Base-by-base conservation (phyloP, 1,140 invertebrate genomes). In the Sipha flava region DNA sequence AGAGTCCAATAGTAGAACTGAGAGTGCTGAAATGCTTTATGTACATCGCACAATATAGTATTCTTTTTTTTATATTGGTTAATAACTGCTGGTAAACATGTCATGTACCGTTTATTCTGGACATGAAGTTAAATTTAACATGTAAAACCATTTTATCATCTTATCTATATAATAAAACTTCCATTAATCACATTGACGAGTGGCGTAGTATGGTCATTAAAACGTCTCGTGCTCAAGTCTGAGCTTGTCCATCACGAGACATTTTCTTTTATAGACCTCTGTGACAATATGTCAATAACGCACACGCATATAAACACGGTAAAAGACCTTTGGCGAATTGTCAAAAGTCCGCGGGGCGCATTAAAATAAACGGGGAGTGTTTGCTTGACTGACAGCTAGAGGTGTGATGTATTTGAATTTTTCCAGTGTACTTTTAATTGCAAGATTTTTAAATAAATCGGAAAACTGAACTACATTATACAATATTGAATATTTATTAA, bases 41-140 rank as follows among this genome's bases (percentile, higher is more conserved):
- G n/a, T n/a, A n/a, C n/a, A n/a, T n/a, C n/a, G n/a, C n/a, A n/a
- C n/a, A n/a, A n/a, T n/a, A n/a, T n/a, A n/a, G n/a, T n/a, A n/a
- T n/a, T n/a, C n/a, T n/a, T n/a, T n/a, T n/a, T n/a, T n/a, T n/a
- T n/a, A n/a, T n/a, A n/a, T n/a, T n/a, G n/a, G n/a, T n/a, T n/a
- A n/a, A n/a, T n/a, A n/a, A n/a, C n/a, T n/a, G 57, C 57, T 59
- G 57, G 31, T 59, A 59, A 59, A 59, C 57, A 59, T 59, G 57
- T 59, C 57, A 31, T 59, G 16, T 59, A 31, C 57, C 57, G 29
- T 31, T 59, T 59, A 59, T 59, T 31, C 23, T 16, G 57, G 54
- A 59, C 57, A 59, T 6, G 6, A 59, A 31, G 14, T 31, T 3
- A n/a, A 31, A 29, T 59, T 59, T 31, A 31, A 59, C 57, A 59